phyloP scores from a whole-genome alignment of 2,888 invertebrate genomes.

The Nephrotoma appendiculata region DNA sequence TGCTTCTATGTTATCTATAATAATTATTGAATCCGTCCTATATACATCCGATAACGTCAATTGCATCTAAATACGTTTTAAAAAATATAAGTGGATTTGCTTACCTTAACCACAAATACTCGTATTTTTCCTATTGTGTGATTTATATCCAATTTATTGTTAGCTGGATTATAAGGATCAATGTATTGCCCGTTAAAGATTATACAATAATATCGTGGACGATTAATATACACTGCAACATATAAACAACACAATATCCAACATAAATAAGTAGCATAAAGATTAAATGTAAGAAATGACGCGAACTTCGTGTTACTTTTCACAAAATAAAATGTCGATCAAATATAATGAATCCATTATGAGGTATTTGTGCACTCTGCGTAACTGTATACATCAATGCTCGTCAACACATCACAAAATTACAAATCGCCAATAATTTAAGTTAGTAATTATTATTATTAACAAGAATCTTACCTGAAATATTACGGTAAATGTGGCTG shows the following conservation, averaged over 20 bases:
- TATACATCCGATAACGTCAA: no score
- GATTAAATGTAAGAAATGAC: neutral
- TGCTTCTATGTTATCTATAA: no score
- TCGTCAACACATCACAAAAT: no score
- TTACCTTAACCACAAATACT: conserved; percentile 75
- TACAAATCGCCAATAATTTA: no score
- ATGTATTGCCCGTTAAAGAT: conserved; percentile 92
- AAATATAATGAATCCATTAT: no score
- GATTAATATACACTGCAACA: conserved; percentile 28
- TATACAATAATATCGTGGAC: conserved; percentile 72
- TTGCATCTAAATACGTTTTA: no score
- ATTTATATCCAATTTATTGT: conserved; percentile 94
- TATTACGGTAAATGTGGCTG: no score
- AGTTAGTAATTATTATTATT: no score
- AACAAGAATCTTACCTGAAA: no score
- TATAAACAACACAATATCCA: neutral
- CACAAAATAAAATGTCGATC: neutral
- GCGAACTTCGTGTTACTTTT: neutral
- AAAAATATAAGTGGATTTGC: conserved; percentile 13
- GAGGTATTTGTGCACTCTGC: no score
- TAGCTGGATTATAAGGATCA: conserved; percentile 86
- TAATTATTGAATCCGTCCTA: no score
- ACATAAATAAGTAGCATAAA: neutral
- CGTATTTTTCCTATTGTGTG: conserved; percentile 82
- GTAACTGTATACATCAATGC: no score